These are phyloP conservation scores for Xestia sexstrigata DNA, from an alignment of 2,888 invertebrate genomes.

Conservation along the genomic window DNA sequence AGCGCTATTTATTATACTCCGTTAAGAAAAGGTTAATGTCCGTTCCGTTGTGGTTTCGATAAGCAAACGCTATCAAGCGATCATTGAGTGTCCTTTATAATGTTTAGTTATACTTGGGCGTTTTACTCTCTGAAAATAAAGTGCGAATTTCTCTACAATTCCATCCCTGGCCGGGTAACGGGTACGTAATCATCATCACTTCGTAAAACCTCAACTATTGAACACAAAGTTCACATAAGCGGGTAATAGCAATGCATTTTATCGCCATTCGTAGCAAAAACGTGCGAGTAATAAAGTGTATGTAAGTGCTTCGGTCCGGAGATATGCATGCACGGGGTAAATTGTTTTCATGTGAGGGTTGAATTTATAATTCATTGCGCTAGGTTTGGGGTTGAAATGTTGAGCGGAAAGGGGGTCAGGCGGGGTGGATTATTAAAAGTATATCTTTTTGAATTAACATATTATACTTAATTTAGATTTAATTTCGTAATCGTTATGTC, in stretches of 20 bases:
- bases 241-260: conserved; percentile 12
- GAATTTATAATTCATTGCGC: conserved; percentile 66
- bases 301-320: conserved; percentile 38
- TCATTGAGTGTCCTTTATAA: neutral
- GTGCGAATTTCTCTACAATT: neutral
- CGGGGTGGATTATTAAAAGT: conserved; percentile 21
- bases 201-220: conserved; percentile 23
- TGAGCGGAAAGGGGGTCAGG: conserved; percentile 30
- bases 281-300: conserved; percentile 53
- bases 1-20: too few species aligned
- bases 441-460: conserved; percentile 3
- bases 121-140: conserved; percentile 11
- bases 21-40: too few species aligned
- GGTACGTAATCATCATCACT: conserved; percentile 23
- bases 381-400: conserved; percentile 41
- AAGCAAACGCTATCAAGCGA: neutral
- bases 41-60: too few species aligned
- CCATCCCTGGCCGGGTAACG: too few species aligned
- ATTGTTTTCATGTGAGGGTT: conserved; percentile 64
- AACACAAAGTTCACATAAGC: conserved; percentile 17
- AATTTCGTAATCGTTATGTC: neutral
- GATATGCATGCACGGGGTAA: conserved; percentile 53
- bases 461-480: conserved; percentile 4
- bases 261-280: conserved; percentile 33
- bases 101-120: neutral